Base-by-base conservation (phyloP, 2,888 invertebrate genomes). In the Ischnura elegans region DNA sequence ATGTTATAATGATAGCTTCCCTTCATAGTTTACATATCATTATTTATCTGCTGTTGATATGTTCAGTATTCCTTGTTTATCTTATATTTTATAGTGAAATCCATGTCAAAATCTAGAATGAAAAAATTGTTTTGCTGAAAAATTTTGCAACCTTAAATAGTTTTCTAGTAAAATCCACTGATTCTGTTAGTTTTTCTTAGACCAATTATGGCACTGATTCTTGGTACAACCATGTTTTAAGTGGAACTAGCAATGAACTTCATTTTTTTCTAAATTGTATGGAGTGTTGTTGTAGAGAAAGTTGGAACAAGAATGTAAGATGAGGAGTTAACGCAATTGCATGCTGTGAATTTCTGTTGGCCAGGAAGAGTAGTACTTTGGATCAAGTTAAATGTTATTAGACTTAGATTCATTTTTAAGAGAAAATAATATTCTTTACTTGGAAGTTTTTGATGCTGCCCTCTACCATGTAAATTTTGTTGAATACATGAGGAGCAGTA, bases 401-500 rank as follows among this genome's bases (percentile, higher is more conserved):
- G 36, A 76, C 29, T 2, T 36, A 76, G 36, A 36, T 13, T 36
- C 76, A 76, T 76, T n/a, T 5, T 8, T n/a, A 61, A 76, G 76
- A 36, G n/a, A 76, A 76, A 76, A 16, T 3, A 76, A 36, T 76
- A 76, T 76, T 76, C 36, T 76, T 76, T 66, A 66, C 76, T 13
- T 76, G 76, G 36, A 76, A 76, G 36, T 76, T 76, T 76, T 76
- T 21, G 36, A 76, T 29, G 76, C 76, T 76, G 76, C 76, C 36
- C 76, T 36, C 16, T 76, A 36, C n/a, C 13, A 76, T 76, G 76
- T 76, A 76, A 36, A 76, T 76, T 76, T 76, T 76, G 76, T 76
- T 76, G 76, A 76, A 76, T 76, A 76, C 76, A 76, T 76, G 36
- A 76, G 36, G 76, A 76, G 76, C 76, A 76, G 76, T 36, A 36